Percentiles rank a stretch among this genome's conserved stretches.
Conservation (phyloP, 1,140 invertebrate species). For the Pseudomyrmex gracilis region DNA sequence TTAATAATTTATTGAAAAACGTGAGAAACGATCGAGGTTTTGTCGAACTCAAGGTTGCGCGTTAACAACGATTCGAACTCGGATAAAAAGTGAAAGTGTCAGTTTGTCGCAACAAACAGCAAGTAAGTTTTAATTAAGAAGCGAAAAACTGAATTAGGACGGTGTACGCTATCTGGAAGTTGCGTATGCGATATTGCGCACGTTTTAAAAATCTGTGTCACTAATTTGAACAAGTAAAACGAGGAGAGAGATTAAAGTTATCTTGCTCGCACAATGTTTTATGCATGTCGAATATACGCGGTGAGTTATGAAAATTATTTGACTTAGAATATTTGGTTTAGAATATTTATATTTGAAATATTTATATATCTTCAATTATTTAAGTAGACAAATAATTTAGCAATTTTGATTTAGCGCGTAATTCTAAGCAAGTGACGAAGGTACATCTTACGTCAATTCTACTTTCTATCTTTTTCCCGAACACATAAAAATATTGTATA, state of each 20-base stretch:
- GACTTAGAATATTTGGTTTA: no score
- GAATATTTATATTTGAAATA: no score
- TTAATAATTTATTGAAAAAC: slow-evolving; percentile 18
- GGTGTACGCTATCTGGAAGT: neutral
- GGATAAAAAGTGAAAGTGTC: slow-evolving; percentile 49
- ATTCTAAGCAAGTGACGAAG: neutral
- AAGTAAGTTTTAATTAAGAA: slow-evolving; percentile 17
- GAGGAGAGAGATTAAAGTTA: neutral
- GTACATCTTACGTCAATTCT: neutral
- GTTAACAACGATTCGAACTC: slow-evolving; percentile 7
- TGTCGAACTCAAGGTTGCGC: slow-evolving; percentile 24
- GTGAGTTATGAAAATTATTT: neutral
- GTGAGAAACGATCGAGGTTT: neutral
- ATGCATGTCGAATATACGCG: neutral
- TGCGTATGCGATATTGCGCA: slow-evolving; percentile 7
- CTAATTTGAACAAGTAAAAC: neutral
- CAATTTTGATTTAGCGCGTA: neutral
- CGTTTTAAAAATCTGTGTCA: neutral
- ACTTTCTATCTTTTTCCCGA: neutral
- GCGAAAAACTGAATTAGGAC: neutral
- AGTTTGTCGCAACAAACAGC: neutral
- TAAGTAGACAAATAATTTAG: neutral
- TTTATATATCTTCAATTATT: no score
- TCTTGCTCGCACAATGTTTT: slow-evolving; percentile 12
- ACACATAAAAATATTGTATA: neutral